Evolutionary conservation across 2,113 vertebrate species (phyloP), one percentile per base, ranked within the genome.

Genomic region (Pachyramphus minor): DNA sequence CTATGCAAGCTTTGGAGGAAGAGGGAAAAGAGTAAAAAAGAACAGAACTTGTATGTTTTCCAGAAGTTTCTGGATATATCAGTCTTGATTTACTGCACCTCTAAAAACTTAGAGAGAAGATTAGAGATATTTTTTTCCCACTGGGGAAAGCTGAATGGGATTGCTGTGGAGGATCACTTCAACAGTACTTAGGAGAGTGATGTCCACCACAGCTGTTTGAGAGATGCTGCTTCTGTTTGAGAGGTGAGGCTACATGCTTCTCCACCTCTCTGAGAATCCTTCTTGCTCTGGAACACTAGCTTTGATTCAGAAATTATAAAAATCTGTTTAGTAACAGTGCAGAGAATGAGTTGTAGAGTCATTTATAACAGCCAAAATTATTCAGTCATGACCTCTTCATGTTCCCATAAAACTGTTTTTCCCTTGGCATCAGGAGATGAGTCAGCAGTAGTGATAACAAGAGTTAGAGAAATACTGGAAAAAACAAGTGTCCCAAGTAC

Each of bases 401-500:
- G 84, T 97, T 90, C 94, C 76, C 95, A 94, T 93, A 96, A 96
- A 96, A 96, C 47, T 92, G 96, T 96, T 97, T 96, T 95, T 74
- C 88, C 77, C 96, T 97, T 53, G 4, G 86, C 94, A 96, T 89
- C 74, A 89, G 85, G 76, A 95, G 95, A 97, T 98, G 98, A 98
- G 90, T 98, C 98, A 98, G 95, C 97, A 97, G 90, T 84, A 97
- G 91, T 90, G 95, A 97, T 97, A 98, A 97, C 94, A 92, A 96
- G 87, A 87, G n/a, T 73, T 97, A 91, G 93, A 90, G 77, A 74
- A 93, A 76, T 84, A 69, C 88, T 96, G 95, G 95, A 97, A 97
- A 97, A 97, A 97, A 75, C 18, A n/a, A 97, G 68, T 94, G 86
- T 97, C 97, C 84, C 71, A 35, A 95, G 93, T 88, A 89, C 69